Evolutionary conservation across 2,888 invertebrate genomes (phyloP), one percentile per base, ranked within the genome.

Genomic region (Ceriagrion tenellum): DNA sequence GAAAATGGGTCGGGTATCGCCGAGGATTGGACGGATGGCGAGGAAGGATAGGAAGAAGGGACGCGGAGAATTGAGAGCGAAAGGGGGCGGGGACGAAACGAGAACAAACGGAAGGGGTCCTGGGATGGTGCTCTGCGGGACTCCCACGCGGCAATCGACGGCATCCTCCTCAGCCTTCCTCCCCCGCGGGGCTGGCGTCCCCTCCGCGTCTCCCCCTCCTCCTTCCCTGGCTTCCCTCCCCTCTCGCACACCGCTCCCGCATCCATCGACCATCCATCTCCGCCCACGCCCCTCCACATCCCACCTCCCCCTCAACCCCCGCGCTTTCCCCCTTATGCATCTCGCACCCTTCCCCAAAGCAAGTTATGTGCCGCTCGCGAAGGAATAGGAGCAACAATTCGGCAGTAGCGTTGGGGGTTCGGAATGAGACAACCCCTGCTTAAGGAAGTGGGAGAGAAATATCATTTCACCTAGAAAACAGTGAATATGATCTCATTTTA

Each of bases 101-200:
- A 35, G 81, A 35, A 18, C 30, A 26, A n/a, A 35, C 20, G n/a
- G 69, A 12, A 81, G 81, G 81, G 30, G 30, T 35, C 23, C 69
- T 59, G 69, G 69, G 3, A n/a, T n/a, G 23, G 69, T 26, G 69
- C 69, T n/a, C 69, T 69, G 69, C 69, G 69, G 69, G 69, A 69
- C 69, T 26, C 69, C 69, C 69, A 69, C 69, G 69, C 81, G 81
- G 16, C 81, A 81, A 81, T 81, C 81, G 81, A 81, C 81, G 81
- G 30, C 81, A 16, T 81, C 35, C 81, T 35, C 81, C 35, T 35
- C 81, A 0, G 26, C 69, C n/a, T 26, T 12, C 26, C 69, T 69
- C 18, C 59, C 59, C 59, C 69, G 59, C 23, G 59, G 59, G 59
- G 59, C 23, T 16, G 59, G 59, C 18, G 69, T 13, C n/a, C n/a